Percentiles rank a stretch among this genome's conserved stretches.
Evolutionary conservation across 1,140 invertebrate species (phyloP).

Genomic region (Thaumetopoea pityocampa): DNA sequence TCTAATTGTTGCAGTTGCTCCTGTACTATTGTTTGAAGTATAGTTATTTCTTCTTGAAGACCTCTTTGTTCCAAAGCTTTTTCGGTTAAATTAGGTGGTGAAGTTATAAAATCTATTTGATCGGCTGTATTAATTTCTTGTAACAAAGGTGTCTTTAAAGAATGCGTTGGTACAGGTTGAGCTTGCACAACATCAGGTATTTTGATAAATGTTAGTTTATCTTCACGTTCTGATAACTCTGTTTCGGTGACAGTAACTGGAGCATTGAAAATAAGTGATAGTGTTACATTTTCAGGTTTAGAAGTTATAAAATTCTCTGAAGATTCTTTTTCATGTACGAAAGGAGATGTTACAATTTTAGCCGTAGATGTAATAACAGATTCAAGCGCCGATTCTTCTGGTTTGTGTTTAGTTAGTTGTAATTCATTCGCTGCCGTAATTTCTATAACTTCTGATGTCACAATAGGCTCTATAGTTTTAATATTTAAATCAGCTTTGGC

Average conservation of each 20-base stretch:
- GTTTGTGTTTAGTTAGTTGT: constrained; percentile 21
- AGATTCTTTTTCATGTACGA: constrained; percentile 54
- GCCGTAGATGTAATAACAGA: constrained; percentile 43
- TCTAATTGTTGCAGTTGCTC: constrained; percentile 45
- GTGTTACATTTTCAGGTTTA: constrained; percentile 34
- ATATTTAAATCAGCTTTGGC: constrained; percentile 44
- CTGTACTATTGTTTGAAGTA: constrained; percentile 46
- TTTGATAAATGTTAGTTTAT: constrained; percentile 32
- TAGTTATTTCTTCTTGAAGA: constrained; percentile 50
- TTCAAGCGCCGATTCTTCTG: constrained; percentile 40
- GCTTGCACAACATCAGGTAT: constrained; percentile 32
- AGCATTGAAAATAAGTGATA: constrained; percentile 43
- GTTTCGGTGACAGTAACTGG: constrained; percentile 46
- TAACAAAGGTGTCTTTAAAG: constrained; percentile 42
- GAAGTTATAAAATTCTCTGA: constrained; percentile 26
- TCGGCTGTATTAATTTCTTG: constrained; percentile 51
- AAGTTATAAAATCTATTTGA: constrained; percentile 36
- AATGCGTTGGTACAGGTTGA: constrained; percentile 35
- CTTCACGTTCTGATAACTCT: constrained; percentile 43
- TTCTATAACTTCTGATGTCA: constrained; percentile 42
- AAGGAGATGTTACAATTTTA: constrained; percentile 41
- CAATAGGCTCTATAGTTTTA: constrained; percentile 41
- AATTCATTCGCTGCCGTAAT: constrained; percentile 37
- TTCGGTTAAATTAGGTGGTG: constrained; percentile 22
- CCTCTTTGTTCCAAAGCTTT: constrained; percentile 36